Evolutionary conservation across 2,113 vertebrate genomes (phyloP).

Genomic region (Oreochromis aureus): DNA sequence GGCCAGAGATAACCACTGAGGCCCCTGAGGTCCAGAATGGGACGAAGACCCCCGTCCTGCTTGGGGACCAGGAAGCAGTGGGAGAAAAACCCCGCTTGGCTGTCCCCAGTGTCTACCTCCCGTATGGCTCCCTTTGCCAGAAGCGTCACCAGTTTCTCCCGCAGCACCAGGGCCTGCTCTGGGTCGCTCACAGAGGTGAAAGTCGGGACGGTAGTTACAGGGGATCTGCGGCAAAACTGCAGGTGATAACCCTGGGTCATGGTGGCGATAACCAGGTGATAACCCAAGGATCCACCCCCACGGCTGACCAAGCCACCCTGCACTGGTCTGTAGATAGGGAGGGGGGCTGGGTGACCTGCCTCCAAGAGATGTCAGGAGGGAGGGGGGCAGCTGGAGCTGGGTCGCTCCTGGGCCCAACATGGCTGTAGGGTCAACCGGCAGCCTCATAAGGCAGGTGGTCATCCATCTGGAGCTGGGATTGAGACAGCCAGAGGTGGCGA

Average conservation of each 20-base stretch:
- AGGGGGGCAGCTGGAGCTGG: no score
- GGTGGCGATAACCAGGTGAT: no score
- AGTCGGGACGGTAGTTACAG: neutral
- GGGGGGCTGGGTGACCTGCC: neutral
- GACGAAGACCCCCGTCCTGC: no score
- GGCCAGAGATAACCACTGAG: no score
- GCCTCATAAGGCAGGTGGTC: no score
- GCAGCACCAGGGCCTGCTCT: neutral
- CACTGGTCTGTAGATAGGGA: neutral
- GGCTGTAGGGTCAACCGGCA: no score
- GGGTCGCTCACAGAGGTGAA: neutral
- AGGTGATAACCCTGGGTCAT: neutral
- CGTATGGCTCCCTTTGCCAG: neutral
- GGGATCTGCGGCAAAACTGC: neutral
- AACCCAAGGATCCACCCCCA: neutral
- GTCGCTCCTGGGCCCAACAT: no score
- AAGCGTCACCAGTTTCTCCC: accelerated
- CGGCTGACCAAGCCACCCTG: neutral
- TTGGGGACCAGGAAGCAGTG: neutral
- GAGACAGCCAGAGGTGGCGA: no score
- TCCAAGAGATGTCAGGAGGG: no score
- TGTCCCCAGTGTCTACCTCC: neutral
- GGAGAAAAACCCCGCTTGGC: neutral
- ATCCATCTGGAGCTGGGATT: no score
- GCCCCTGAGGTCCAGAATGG: no score